Evolutionary conservation across 2,888 invertebrate genomes (phyloP), one percentile per base, ranked within the genome.

Genomic region (Catocala sponsa): DNA sequence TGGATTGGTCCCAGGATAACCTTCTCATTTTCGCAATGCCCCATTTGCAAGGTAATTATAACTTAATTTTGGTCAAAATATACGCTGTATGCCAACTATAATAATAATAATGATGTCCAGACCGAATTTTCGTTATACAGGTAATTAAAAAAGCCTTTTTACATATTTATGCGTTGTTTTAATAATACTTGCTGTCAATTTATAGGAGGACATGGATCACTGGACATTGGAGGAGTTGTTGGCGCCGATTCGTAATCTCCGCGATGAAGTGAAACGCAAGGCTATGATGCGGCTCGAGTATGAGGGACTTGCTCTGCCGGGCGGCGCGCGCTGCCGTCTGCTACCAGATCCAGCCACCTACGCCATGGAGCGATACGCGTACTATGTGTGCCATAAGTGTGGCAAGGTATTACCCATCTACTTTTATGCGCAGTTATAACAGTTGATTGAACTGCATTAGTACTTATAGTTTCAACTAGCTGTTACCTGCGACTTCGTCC

Each of bases 361-460:
- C 89, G 99, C 99, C 4, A 98, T 99, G 98, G 99, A 99, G 81
- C 95, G 99, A 79, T 99, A 99, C 87, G 99, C 99, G 0, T 99
- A 99, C 89, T 99, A 99, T 85, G 98, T 99, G 35, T 99, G 99
- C 90, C 98, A 96, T 87, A 99, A 99, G 88, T 99, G 99, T 86
- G 97, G 96, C 72, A 98, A 98, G 95, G 96, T 96, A 85, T 46
- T 43, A 6, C 41, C 2, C 2, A 25, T 38, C 2, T 15, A 9
- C 5, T 10, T 56, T 52, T 25, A 25, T 25, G 4, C 25, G 25
- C 25, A 25, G 25, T 25, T 25, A 25, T 25, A 25, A 25, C 2
- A 2, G 1, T 25, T 25, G 25, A 25, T 25, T 25, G 25, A 25
- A 25, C 25, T 25, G 25, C 25, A 25, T 4, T 25, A 2, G 25